Percentiles rank a stretch among this genome's conserved stretches.
These are phyloP conservation scores for Molossus alvarezi DNA, from an alignment of 2,797 vertebrate genomes.

Conservation along the genomic window DNA sequence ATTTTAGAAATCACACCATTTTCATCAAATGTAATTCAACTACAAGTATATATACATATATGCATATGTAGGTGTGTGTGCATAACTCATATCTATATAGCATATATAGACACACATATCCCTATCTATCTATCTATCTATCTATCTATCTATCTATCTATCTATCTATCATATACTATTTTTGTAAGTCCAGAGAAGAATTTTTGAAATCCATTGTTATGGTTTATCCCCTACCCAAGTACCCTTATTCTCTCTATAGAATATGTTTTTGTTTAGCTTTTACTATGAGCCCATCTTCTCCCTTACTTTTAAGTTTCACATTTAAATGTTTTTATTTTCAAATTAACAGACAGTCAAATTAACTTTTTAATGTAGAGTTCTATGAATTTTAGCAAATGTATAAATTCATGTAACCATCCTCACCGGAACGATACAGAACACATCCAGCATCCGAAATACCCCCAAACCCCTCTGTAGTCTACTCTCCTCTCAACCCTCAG, in stretches of 20 bases:
- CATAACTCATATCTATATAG: too few species aligned
- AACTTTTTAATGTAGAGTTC: not conserved
- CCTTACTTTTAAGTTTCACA: not conserved
- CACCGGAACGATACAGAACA: not conserved
- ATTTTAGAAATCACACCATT: not conserved
- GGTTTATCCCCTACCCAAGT: fast-evolving
- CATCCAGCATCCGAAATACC: not conserved
- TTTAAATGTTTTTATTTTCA: not conserved
- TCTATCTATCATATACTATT: not conserved
- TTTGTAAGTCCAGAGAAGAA: not conserved
- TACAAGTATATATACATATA: not conserved
- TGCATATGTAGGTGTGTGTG: too few species aligned
- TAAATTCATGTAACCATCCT: not conserved
- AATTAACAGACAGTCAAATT: not conserved
- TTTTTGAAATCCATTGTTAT: not conserved
- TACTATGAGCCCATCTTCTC: not conserved
- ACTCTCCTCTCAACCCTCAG: not conserved
- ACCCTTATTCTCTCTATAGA: not conserved
- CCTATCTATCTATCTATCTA: too few species aligned
- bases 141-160: not conserved
- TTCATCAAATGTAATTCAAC: not conserved
- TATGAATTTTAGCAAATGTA: not conserved
- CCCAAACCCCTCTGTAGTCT: fast-evolving
- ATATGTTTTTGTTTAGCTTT: not conserved
- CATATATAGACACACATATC: not conserved